Base-by-base conservation (phyloP, 2,797 vertebrate species). In the Lagorchestes hirsutus region DNA sequence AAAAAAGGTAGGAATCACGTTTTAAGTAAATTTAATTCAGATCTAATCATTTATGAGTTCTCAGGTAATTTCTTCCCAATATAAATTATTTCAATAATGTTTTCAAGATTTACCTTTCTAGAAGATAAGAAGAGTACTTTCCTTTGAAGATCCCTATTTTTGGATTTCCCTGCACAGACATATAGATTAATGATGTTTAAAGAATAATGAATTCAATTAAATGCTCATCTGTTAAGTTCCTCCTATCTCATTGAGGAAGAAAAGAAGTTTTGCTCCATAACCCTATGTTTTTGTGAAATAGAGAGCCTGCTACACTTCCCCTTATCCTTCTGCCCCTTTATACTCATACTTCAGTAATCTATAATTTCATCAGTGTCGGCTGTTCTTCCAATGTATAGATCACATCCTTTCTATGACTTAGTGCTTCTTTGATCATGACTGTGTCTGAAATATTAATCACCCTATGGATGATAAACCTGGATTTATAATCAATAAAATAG, bases 1-100 rank as follows among this genome's bases (percentile, higher is more conserved):
- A 96, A 92, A 97, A 97, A 95, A 97, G 95, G 67, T 96, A 98
- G 97, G 93, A 96, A 96, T 94, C 1, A 96, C 93, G 40, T 50
- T 94, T 54, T 95, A 58, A 90, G 55, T 92, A 90, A 93, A 95
- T 40, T 91, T 87, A n/a, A 56, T 82, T 9, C 74, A 82, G 29
- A 82, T 95, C 92, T 52, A 12, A 12, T 94, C 18, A 91, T 31
- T 74, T 93, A 74, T 22, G 9, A 22, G 10, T 90, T 54, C 27
- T 67, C 40, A 31, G 92, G 28, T 55, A 50, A 94, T 40, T 54
- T 95, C n/a, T 92, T 91, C 31, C 14, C 14, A 92, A 18, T 92
- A 96, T 34, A 24, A 82, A 18, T 57, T 50, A 58, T 6, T 57
- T 96, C n/a, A 82, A 46, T 24, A 82, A 40, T 22, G 18, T 46